Conservation (phyloP, 2,113 vertebrate genomes). For the Ondatra zibethicus region DNA sequence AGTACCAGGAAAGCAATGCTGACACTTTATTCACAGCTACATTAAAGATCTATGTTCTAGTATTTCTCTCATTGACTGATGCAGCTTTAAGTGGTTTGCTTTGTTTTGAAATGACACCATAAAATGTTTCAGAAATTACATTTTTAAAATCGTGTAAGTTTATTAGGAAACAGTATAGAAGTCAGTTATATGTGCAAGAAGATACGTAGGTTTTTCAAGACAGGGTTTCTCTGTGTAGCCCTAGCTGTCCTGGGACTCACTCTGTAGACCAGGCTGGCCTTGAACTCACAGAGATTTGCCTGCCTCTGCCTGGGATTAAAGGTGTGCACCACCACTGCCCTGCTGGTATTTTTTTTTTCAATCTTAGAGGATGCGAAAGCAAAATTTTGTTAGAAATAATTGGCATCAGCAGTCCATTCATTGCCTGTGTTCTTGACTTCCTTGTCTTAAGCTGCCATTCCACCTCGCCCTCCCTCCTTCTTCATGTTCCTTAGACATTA, state of each 20-base stretch:
- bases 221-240: too few relatives aligned
- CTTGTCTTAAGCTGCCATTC: not conserved
- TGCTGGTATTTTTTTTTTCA: not conserved
- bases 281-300: too few relatives aligned
- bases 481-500: not conserved
- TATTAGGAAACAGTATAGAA: constrained; percentile 1
- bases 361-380: not conserved
- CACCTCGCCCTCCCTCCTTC: not conserved
- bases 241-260: too few relatives aligned
- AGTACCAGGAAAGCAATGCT: not conserved
- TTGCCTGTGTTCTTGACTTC: not conserved
- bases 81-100: not conserved
- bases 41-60: not conserved
- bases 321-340: too few relatives aligned
- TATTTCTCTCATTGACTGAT: not conserved
- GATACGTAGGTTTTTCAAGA: too few relatives aligned
- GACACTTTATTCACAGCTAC: not conserved
- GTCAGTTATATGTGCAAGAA: not conserved
- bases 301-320: too few relatives aligned
- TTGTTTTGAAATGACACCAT: constrained; percentile 42
- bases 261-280: too few relatives aligned
- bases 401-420: not conserved
- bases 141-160: not conserved
- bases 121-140: not conserved
- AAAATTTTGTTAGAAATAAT: not conserved